phyloP scores from a whole-genome alignment of 2,888 invertebrate species.

The Sipha maydis region DNA sequence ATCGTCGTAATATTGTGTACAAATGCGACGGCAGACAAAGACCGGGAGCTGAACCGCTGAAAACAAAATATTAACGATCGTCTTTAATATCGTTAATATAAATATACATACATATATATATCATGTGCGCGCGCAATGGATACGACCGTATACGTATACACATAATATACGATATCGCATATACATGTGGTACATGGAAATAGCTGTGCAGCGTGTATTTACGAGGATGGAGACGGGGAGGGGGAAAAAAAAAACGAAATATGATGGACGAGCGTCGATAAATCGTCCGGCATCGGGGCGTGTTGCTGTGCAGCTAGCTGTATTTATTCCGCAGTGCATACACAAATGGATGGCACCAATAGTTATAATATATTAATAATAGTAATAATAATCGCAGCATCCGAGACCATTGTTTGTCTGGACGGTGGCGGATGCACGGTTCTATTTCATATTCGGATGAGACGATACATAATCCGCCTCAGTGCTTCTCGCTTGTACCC shows the following conservation, averaged over 20 bases:
- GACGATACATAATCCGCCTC: slow-evolving; percentile 46
- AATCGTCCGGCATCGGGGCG: slow-evolving; percentile 52
- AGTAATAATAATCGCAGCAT: slow-evolving; percentile 9
- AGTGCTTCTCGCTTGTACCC: neutral
- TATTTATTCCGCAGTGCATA: neutral
- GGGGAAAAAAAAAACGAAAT: slow-evolving; percentile 10
- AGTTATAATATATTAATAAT: slow-evolving; percentile 46
- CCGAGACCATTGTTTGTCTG: slow-evolving; percentile 54
- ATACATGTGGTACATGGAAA: neutral
- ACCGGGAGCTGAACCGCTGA: slow-evolving; percentile 15
- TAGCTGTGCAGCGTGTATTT: too few relatives aligned
- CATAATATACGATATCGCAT: neutral
- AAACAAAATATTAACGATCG: slow-evolving; percentile 47
- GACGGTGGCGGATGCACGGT: slow-evolving; percentile 37
- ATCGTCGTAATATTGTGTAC: too few relatives aligned
- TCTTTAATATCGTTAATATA: slow-evolving; percentile 54
- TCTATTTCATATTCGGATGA: slow-evolving; percentile 43
- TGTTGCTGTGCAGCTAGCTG: slow-evolving; percentile 27
- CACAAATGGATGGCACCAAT: slow-evolving; percentile 52
- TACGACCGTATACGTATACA: neutral
- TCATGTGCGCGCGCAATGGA: neutral
- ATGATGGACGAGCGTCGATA: slow-evolving; percentile 57
- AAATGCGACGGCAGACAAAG: neutral
- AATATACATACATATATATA: neutral
- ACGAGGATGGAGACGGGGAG: neutral